Evolutionary conservation across 1,140 invertebrate species (phyloP).

Genomic region (Babylonia areolata): DNA sequence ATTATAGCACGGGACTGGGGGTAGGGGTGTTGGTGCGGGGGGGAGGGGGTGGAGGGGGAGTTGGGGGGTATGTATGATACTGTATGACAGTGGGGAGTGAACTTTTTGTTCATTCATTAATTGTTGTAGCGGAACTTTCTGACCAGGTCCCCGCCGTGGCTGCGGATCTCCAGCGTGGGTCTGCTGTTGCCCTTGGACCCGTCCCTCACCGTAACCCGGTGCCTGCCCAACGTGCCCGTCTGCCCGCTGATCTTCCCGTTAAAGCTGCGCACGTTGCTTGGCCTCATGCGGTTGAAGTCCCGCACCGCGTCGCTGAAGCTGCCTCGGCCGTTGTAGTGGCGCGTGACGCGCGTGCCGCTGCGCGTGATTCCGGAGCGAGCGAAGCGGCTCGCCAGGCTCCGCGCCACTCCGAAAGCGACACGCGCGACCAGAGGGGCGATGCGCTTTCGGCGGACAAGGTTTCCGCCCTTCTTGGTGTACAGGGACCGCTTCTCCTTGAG

Average conservation of each 20-base stretch:
- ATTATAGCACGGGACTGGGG: too few species aligned
- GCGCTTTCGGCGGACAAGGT: background rate
- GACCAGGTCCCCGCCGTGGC: constrained; percentile 16
- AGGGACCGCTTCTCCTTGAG: too few species aligned
- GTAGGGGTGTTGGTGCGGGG: too few species aligned
- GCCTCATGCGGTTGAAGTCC: constrained; percentile 33
- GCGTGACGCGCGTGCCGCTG: constrained; percentile 13
- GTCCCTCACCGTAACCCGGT: constrained; percentile 32
- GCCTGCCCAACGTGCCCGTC: constrained; percentile 27
- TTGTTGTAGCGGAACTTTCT: constrained; percentile 43
- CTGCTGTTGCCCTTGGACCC: constrained; percentile 20
- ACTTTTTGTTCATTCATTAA: too few species aligned
- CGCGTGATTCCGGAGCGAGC: background rate
- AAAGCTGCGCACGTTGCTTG: background rate
- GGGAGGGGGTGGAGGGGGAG: too few species aligned
- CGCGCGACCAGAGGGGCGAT: background rate
- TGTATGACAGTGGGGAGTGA: too few species aligned
- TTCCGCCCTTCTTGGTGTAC: too few species aligned
- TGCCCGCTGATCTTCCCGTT: background rate
- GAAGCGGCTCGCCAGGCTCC: too few species aligned
- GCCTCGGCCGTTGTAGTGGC: constrained; percentile 18
- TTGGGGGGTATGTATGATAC: too few species aligned
- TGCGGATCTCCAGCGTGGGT: constrained; percentile 36
- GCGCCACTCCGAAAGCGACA: background rate
- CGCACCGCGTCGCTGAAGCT: constrained; percentile 27